These are phyloP conservation scores for Alligator mississippiensis DNA, from an alignment of 2,113 vertebrate genomes.

Conservation along the genomic window DNA sequence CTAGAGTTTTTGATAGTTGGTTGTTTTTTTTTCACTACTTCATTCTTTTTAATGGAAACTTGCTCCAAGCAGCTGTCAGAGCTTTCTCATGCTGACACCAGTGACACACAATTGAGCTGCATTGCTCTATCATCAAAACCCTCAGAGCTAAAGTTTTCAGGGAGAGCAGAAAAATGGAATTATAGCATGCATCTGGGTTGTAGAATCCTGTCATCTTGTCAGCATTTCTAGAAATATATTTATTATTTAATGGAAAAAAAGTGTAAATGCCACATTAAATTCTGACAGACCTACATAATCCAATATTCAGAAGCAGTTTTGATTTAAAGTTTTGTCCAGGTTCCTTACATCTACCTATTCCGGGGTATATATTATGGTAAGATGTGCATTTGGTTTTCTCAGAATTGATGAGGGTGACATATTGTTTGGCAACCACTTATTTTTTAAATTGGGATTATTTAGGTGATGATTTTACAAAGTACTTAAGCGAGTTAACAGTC, in stretches of 20 bases:
- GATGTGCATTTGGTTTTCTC: neutral
- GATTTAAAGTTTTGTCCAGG: neutral
- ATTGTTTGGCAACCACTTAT: rapidly evolving
- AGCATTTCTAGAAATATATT: neutral
- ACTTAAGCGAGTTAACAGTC: neutral
- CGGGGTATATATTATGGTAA: neutral
- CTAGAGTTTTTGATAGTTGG: neutral
- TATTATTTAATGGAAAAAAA: slow-evolving; percentile 1
- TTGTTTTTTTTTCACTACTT: neutral
- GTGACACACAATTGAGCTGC: neutral
- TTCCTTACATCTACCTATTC: neutral
- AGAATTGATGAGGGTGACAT: neutral
- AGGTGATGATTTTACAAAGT: neutral
- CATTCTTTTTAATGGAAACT: neutral
- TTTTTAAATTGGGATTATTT: neutral
- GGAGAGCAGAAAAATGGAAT: neutral
- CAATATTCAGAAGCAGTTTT: slow-evolving; percentile 17
- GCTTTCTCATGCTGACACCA: rapidly evolving
- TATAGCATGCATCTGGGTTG: neutral
- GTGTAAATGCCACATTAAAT: neutral
- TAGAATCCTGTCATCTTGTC: neutral
- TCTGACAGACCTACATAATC: neutral
- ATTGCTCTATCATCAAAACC: neutral
- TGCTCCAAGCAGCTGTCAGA: neutral
- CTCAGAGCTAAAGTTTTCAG: neutral